Conservation (phyloP, 2,797 vertebrate genomes). For the Pangasius larnaudii region DNA sequence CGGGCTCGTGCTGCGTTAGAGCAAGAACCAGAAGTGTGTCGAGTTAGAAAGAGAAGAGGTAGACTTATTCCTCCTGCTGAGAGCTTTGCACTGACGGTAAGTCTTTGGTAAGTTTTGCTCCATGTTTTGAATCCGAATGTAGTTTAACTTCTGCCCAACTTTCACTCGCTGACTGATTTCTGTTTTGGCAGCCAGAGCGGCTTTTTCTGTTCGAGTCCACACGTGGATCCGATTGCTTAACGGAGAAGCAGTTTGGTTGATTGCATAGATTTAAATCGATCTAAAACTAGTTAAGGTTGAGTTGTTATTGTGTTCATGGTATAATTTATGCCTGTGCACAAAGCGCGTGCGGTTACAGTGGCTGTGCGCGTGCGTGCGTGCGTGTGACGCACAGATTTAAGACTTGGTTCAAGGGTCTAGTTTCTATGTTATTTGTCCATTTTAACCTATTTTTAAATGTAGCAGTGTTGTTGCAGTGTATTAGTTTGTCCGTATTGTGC, state of each 20-base stretch:
- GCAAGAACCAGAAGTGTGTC: background rate
- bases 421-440: background rate
- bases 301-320: background rate
- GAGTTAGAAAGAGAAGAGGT: background rate
- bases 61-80: background rate
- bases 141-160: background rate
- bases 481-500: background rate
- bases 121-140: too few relatives aligned
- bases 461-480: too few relatives aligned
- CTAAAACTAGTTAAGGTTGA: background rate
- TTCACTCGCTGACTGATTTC: background rate
- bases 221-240: slow-evolving; percentile 26
- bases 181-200: background rate
- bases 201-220: background rate
- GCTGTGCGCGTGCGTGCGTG: background rate
- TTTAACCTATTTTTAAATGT: background rate
- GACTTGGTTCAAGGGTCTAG: background rate
- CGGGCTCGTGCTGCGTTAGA: background rate
- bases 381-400: background rate
- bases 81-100: background rate
- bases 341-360: background rate
- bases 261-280: background rate
- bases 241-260: background rate
- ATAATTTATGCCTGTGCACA: background rate
- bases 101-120: background rate